A percentile compares a stretch with the other conserved stretches of the same genome.
Conservation (phyloP, 2,797 vertebrate genomes). For the Helarctos malayanus region DNA sequence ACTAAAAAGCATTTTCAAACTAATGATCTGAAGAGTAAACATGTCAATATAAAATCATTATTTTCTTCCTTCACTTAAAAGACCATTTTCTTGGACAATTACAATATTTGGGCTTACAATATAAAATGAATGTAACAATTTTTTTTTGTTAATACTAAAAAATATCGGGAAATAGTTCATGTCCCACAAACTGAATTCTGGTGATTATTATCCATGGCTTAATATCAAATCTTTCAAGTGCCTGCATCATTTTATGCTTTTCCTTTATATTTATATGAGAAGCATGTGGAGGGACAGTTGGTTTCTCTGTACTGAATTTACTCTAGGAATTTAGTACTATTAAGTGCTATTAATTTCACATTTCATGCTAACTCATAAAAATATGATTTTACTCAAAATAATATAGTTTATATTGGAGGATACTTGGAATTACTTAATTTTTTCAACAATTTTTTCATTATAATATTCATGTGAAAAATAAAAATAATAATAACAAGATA, state of each 20-base stretch:
- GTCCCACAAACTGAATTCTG: neutral
- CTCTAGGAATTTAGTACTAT: neutral
- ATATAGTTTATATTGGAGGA: neutral
- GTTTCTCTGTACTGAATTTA: neutral
- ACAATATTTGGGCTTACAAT: neutral
- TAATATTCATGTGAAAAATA: neutral
- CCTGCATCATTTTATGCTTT: neutral
- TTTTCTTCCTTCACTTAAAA: slow-evolving; percentile 40
- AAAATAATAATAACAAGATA: neutral
- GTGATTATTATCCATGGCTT: neutral
- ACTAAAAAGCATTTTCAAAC: slow-evolving; percentile 45
- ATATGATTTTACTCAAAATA: neutral
- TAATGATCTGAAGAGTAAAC: slow-evolving; percentile 67
- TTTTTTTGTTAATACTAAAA: neutral
- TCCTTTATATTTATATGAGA: neutral
- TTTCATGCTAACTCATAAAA: neutral
- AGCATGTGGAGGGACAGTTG: neutral
- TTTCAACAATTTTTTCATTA: neutral
- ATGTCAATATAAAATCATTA: slow-evolving; percentile 8
- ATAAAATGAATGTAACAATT: neutral
- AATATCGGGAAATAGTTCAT: neutral
- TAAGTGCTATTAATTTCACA: neutral
- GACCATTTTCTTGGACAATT: neutral
- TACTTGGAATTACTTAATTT: neutral
- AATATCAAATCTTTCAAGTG: neutral